Evolutionary conservation across 2,113 vertebrate genomes (phyloP), one percentile per base, ranked within the genome.

Genomic region (Ceyx cyanopectus): DNA sequence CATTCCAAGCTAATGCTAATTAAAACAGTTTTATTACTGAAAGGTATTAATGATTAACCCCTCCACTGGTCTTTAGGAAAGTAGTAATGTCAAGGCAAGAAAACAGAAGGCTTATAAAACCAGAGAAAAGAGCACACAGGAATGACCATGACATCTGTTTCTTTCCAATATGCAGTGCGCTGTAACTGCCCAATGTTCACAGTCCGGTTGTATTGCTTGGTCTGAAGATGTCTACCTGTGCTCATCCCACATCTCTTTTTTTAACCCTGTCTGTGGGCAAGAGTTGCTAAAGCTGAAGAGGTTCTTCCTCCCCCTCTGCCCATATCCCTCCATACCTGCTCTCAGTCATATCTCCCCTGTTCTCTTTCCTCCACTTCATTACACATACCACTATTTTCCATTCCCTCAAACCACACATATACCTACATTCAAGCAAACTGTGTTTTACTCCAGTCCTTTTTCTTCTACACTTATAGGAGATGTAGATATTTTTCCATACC

Each of bases 21-120:
- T 96, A 96, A 97, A 97, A 92, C 60, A 45, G 34, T 97, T 95
- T 96, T 96, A 95, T 96, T 92, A 92, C 93, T 87, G 65, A 61
- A 97, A 96, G 83, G 85, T 95, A 94, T 91, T 95, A 94, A 95
- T 87, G 63, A 94, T 94, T 94, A 97, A 96, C 87, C 84, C 90
- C 77, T 97, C 48, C 69, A 65, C 77, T 88, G 23, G 60, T 96
- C 73, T 66, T 37, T 46, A 72, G 58, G 60, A 93, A 82, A 61
- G n/a, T 17, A 88, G 27, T 76, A 67, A 89, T 81, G 19, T 77
- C 29, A 94, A 92, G 68, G 81, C 90, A 30, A 87, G 20, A 40
- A 70, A 90, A 54, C 10, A 51, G 14, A 54, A 30, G 5, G 14
- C 11, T 85, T 74, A n/a, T 19, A 61, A 66, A 87, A 41, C 3